Evolutionary conservation across 2,888 invertebrate species (phyloP).

Genomic region (Leptinotarsa peninsularis): DNA sequence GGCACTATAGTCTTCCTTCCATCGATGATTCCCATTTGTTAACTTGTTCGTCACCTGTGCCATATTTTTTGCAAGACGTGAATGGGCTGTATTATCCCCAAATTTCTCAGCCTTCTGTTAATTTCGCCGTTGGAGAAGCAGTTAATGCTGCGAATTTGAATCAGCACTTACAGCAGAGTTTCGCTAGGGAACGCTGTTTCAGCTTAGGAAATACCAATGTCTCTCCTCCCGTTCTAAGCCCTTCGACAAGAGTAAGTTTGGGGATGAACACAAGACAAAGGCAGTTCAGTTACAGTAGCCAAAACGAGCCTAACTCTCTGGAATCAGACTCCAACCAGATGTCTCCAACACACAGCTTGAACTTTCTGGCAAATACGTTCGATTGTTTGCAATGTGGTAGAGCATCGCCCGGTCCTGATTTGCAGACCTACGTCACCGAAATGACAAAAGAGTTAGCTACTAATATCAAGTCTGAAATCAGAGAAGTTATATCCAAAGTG

Average conservation of each 20-base stretch:
- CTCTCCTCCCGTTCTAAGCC: conserved; percentile 71
- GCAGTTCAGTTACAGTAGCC: conserved; percentile 80
- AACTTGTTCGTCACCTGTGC: conserved; percentile 63
- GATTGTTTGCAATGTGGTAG: conserved; percentile 71
- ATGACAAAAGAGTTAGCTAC: conserved; percentile 83
- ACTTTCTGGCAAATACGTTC: conserved; percentile 66
- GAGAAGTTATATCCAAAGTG: conserved; percentile 83
- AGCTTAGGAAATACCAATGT: conserved; percentile 69
- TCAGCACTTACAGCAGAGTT: conserved; percentile 54
- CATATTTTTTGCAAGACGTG: conserved; percentile 63
- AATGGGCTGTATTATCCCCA: conserved; percentile 62
- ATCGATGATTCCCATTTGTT: conserved; percentile 70
- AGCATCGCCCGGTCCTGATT: conserved; percentile 72
- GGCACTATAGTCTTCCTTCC: conserved; percentile 79
- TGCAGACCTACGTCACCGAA: conserved; percentile 82
- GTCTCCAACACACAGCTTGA: conserved; percentile 67
- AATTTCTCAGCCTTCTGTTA: conserved; percentile 66
- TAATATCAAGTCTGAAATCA: conserved; percentile 84
- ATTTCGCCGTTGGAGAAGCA: conserved; percentile 78
- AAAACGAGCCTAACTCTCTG: conserved; percentile 77
- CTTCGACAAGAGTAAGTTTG: conserved; percentile 74
- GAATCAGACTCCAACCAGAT: conserved; percentile 68
- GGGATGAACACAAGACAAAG: conserved; percentile 66
- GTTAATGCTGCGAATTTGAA: conserved; percentile 63
- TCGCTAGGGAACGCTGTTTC: conserved; percentile 70